Evolutionary conservation across 2,888 invertebrate genomes (phyloP), one percentile per base, ranked within the genome.

Genomic region (Heliconius ethilla): DNA sequence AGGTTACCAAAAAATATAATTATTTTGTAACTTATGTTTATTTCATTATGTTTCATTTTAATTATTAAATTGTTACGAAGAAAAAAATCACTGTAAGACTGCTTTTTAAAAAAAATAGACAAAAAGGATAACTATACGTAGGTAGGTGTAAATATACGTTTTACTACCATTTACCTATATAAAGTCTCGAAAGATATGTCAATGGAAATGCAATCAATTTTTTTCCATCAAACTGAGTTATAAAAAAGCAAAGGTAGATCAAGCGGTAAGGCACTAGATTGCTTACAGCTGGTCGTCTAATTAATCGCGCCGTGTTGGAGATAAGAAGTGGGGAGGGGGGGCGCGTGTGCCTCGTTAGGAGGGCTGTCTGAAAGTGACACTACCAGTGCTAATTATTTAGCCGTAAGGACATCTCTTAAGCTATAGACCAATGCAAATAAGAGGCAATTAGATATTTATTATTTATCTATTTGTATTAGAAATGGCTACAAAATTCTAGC

Each of bases 341-440:
- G 84, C 84, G 87, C 88, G 87, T 88, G 87, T 87, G 87, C 86
- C 90, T 93, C 90, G 92, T 92, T 93, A 92, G 90, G 83, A 87
- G 83, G 82, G 81, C 82, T 87, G 88, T 92, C 93, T 93, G 93
- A 91, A 93, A 92, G 87, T 93, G 93, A 93, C 93, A 93, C 93
- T 91, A 83, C 80, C 84, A 81, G 82, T 84, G 90, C 91, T 93
- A 93, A 93, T 94, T 94, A 92, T 90, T 93, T 92, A 91, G 88
- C 88, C 85, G 86, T 82, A 87, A 90, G 90, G 90, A 91, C 89
- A 87, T 88, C 88, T 87, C 83, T 84, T 73, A 75, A 78, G 73
- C 79, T 72, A 79, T 62, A 78, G 79, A 80, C 80, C 78, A 79
- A 80, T 81, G 80, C 78, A 76, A 79, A 80, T 78, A 70, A 75